Evolutionary conservation across 2,797 vertebrate species (phyloP).

Genomic region (Danio tinwini): DNA sequence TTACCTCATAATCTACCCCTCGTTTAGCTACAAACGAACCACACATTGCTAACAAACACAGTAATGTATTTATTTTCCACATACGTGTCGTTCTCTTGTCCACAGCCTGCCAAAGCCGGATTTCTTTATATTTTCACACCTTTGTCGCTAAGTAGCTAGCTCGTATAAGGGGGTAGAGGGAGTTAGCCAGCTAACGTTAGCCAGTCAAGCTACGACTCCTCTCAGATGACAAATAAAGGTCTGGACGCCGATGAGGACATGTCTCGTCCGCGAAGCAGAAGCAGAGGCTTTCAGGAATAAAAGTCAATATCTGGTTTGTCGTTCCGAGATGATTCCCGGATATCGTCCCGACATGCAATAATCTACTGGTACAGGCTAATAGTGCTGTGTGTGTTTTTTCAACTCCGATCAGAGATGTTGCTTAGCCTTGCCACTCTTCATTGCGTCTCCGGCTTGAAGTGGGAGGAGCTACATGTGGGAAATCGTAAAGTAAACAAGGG

Average conservation of each 20-base stretch:
- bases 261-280: conserved; percentile 27
- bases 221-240: conserved; percentile 53
- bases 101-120: conserved; percentile 35
- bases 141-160: conserved; percentile 64
- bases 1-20: background rate
- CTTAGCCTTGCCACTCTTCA: conserved; percentile 55
- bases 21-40: background rate
- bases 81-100: conserved; percentile 44
- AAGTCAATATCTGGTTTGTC: background rate
- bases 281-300: background rate
- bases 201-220: conserved; percentile 62
- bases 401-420: conserved; percentile 20
- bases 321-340: conserved; percentile 23
- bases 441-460: background rate
- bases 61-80: conserved; percentile 13
- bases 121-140: conserved; percentile 45
- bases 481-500: background rate
- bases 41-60: background rate
- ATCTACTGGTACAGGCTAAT: conserved; percentile 59
- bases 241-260: conserved; percentile 31
- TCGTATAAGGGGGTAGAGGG: conserved; percentile 51
- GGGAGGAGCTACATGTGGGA: background rate
- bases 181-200: conserved; percentile 66
- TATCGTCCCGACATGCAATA: conserved; percentile 62
- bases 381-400: conserved; percentile 65